Evolutionary conservation across 2,797 vertebrate genomes (phyloP).

Genomic region (Anableps anableps): DNA sequence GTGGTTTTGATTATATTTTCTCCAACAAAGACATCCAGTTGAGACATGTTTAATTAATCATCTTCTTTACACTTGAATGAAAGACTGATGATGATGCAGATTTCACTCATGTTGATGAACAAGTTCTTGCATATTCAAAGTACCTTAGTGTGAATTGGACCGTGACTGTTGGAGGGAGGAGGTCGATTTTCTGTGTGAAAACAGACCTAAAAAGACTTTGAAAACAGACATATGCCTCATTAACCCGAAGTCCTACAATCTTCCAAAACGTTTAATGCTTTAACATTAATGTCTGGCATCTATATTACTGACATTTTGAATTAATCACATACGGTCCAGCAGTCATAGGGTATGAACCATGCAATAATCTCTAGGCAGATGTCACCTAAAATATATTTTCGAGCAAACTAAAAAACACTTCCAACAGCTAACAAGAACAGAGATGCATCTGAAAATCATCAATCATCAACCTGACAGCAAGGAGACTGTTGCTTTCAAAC

Average conservation of each 20-base stretch:
- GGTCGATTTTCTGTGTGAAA: neutral
- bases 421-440: neutral
- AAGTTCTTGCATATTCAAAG: neutral
- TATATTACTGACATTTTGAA: neutral
- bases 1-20: slow-evolving; percentile 46
- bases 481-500: neutral
- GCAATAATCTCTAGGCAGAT: neutral
- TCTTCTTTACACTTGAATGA: slow-evolving; percentile 35
- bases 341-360: neutral
- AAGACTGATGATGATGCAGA: slow-evolving; percentile 22
- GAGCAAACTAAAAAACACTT: neutral
- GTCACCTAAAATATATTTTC: neutral
- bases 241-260: neutral
- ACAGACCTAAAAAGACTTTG: neutral
- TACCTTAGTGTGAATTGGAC: neutral
- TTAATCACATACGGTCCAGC: neutral
- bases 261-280: neutral
- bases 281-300: neutral
- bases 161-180: neutral
- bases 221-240: too few species aligned
- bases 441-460: neutral
- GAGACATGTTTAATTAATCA: slow-evolving; percentile 36
- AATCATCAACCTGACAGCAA: neutral
- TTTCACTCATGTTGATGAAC: neutral
- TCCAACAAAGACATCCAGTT: slow-evolving; percentile 27